Base-by-base conservation (phyloP, 2,888 invertebrate species). In the Lapara coniferarum region DNA sequence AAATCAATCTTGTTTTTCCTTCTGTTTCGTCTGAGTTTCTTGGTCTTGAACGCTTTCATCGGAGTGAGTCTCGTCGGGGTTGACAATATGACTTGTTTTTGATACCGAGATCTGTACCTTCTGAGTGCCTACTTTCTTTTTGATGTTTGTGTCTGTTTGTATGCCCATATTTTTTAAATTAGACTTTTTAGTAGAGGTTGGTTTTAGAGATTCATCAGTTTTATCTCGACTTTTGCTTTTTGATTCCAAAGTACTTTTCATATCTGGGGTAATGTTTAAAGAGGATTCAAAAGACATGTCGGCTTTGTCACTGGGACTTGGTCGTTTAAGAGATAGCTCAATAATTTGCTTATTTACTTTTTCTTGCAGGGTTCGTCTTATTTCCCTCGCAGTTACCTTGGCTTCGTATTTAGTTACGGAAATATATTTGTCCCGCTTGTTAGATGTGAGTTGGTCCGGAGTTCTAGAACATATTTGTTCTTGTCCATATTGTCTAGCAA, bases 1-100 rank as follows among this genome's bases (percentile, higher is more conserved):
- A 25, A 55, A 66, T 78, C 71, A 88, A 71, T 89, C 88, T 79
- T 85, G 82, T 76, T 88, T 88, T 74, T 88, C 85, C 72, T 88
- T 88, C 8, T 73, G 74, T 3, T 70, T 49, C 0, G 83, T 83
- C 74, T 89, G 85, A 6, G 84, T 84, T 69, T 79, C 72, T 72
- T 83, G 79, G 30, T 83, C 74, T 25, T 71, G 63, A 2, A 66
- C 68, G n/a, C 71, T 70, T 8, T 71, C 72, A 2, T 68, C 49
- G 10, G 73, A 67, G 7, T 67, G 4, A 71, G 66, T 14, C 68
- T 46, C 37, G 66, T 73, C 72, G 30, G 72, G 59, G 13, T 49
- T n/a, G 69, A 57, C 49, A 30, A 59, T 70, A 44, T 71, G 63
- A 12, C 46, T 19, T 13, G 46, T 75, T 69, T 71, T 73, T 4